phyloP scores from a whole-genome alignment of 2,797 vertebrate genomes.

The Alcedo atthis region DNA sequence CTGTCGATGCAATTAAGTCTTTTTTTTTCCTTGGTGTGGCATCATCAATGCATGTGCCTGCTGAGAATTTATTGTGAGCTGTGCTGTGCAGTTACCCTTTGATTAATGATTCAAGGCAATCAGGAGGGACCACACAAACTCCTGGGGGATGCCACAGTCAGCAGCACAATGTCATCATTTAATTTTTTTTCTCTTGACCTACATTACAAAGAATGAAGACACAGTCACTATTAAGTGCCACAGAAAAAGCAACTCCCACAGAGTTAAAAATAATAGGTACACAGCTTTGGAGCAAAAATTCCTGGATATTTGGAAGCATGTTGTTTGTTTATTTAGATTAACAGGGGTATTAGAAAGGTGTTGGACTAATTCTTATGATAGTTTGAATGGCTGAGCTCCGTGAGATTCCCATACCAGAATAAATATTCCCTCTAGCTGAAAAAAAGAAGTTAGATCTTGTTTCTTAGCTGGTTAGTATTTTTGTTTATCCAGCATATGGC shows the following conservation, averaged over 20 bases:
- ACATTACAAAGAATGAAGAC: slow-evolving; percentile 38
- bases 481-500: not conserved
- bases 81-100: slow-evolving; percentile 35
- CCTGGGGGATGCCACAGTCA: slow-evolving; percentile 17
- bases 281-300: not conserved
- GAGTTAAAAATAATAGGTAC: not conserved
- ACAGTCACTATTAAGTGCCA: slow-evolving; percentile 5
- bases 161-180: slow-evolving; percentile 28
- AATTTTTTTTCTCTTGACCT: slow-evolving; percentile 64
- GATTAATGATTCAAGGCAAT: slow-evolving; percentile 58
- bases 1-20: slow-evolving; percentile 49
- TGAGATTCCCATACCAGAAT: not conserved
- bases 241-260: not conserved
- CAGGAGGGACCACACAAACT: slow-evolving; percentile 35
- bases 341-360: not conserved
- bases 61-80: slow-evolving; percentile 24
- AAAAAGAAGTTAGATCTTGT: not conserved
- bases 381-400: not conserved
- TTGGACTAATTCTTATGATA: not conserved
- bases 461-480: not conserved
- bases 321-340: not conserved
- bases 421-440: not conserved
- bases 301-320: not conserved
- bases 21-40: slow-evolving; percentile 40
- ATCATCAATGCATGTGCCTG: slow-evolving; percentile 33